Conservation (phyloP, 2,113 vertebrate species). For the Sorex fumeus region DNA sequence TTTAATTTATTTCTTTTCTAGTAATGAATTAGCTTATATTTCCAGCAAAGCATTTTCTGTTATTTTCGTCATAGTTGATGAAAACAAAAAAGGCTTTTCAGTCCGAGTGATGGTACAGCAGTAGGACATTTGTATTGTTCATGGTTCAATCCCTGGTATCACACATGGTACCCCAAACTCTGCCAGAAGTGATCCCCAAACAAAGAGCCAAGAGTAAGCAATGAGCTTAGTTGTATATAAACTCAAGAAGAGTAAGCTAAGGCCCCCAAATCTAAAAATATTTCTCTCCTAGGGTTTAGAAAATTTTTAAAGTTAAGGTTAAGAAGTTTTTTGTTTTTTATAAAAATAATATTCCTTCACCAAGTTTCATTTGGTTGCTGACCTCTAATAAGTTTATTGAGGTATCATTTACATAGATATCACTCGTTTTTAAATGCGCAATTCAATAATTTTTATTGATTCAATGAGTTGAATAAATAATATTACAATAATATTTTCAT, state of each 20-base stretch:
- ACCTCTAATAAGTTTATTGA: constrained; percentile 56
- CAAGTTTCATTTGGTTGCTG: constrained; percentile 26
- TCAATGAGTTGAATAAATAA: background rate
- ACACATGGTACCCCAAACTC: too few species aligned
- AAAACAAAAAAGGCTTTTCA: background rate
- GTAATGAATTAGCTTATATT: constrained; percentile 24
- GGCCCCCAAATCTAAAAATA: too few species aligned
- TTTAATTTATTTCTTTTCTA: constrained; percentile 38
- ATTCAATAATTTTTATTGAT: background rate
- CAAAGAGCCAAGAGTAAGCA: too few species aligned
- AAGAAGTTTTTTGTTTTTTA: constrained; percentile 1
- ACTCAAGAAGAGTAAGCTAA: too few species aligned
- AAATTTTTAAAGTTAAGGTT: constrained; percentile 50
- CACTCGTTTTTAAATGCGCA: constrained; percentile 29
- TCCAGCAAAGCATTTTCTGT: constrained; percentile 34
- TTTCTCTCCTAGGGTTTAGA: too few species aligned
- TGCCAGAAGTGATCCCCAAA: too few species aligned
- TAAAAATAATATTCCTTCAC: background rate
- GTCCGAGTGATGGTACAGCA: background rate
- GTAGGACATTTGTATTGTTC: too few species aligned
- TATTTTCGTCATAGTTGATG: constrained; percentile 25
- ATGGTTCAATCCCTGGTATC: too few species aligned
- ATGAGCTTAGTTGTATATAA: too few species aligned
- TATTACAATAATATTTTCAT: constrained; percentile 7
- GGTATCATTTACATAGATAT: constrained; percentile 28